Base-by-base conservation (phyloP, 2,797 vertebrate species). In the Sebastes iracundus region DNA sequence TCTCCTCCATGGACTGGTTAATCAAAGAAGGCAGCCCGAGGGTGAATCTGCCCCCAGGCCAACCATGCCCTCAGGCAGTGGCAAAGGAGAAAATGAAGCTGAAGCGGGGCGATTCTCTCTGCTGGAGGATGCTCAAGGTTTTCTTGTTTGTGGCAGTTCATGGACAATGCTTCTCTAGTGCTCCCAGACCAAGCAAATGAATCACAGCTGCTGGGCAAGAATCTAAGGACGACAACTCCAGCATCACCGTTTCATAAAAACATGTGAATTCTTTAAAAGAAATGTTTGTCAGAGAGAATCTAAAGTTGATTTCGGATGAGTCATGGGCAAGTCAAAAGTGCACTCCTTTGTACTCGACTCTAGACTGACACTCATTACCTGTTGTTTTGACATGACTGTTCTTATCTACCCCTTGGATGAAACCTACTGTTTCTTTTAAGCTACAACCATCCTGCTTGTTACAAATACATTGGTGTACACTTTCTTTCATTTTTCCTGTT, bases 61-160 rank as follows among this genome's bases (percentile, higher is more conserved):
- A 74, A 65, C 60, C 35, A 2, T 89, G 80, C 88, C 92, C 85
- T 75, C 13, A 23, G 87, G 88, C 90, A 55, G 70, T 20, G 59
- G 75, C 56, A 80, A 61, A 81, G 33, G 63, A 75, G 80, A 80
- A 89, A 87, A 82, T 66, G 80, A 85, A 86, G 81, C 63, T 63
- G 79, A 85, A 88, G 81, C 60, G 2, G 55, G 28, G 22, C 2
- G 7, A 59, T 65, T 78, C 65, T 76, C 65, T 53, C 56, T 67
- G 58, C 76, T 60, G 65, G 72, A 75, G 56, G 56, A 84, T 35
- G 70, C 79, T 86, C 62, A 63, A 85, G 79, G 80, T 76, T 81
- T 62, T 46, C 62, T 25, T 74, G 77, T 85, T 81, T 84, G 82
- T 56, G 72, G 65, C 62, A 49, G 42, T 77, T 86, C 66, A 83